Evolutionary conservation across 2,888 invertebrate species (phyloP), one percentile per base, ranked within the genome.

Genomic region (Aporophyla nigra): DNA sequence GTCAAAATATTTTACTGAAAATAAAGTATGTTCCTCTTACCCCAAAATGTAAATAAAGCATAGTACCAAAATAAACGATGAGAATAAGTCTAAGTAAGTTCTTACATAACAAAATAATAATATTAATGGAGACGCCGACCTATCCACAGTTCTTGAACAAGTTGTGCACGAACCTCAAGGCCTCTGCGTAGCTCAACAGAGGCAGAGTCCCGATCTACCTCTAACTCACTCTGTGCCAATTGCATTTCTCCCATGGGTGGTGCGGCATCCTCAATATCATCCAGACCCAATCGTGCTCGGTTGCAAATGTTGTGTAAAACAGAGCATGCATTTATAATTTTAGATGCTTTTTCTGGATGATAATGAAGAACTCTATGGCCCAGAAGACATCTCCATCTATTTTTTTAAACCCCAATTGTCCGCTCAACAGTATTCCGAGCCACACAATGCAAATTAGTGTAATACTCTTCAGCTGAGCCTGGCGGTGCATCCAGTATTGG

Each of bases 301-400:
- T 54, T 54, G n/a, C 54, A 54, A 54, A 53, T 65, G 61, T 40
- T 61, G 61, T 53, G 53, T 21, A 53, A 53, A 9, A 66, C 66
- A 66, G 53, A 67, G 40, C 67, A 67, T 21, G 67, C 67, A 54
- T 54, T 68, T 33, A 68, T 56, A 19, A 68, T 68, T 68, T 56
- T 54, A 40, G 54, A 33, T 40, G 56, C 67, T 56, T 7, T 68
- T 21, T 56, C 56, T 59, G 33, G 27, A 59, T 59, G 27, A 59
- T 59, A 33, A 40, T 46, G 21, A 27, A 58, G 27, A 58, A 58
- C 58, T 58, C 58, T 58, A 58, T 58, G 58, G 27, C 58, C 58
- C 7, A 58, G 27, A 58, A 27, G 58, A 58, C 27, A 27, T 27
- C 58, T 58, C 58, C 58, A 58, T 58, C 58, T 58, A 27, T 58